Percentiles rank a stretch among this genome's conserved stretches.
Evolutionary conservation across 1,140 invertebrate genomes (phyloP).

Genomic region (Berghia stephanieae): DNA sequence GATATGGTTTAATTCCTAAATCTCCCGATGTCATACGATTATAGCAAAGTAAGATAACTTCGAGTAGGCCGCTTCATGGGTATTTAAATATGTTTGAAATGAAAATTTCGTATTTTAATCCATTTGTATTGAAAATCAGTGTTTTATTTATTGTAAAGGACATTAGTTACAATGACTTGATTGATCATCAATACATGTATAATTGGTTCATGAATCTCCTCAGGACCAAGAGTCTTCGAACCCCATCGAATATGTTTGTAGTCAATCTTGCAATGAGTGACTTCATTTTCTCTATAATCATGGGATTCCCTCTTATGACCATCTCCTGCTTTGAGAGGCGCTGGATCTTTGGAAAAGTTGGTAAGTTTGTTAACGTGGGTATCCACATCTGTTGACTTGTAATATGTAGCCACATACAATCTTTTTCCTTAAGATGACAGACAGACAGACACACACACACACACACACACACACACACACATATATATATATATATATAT

Average conservation of each 20-base stretch:
- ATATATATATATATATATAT: background rate
- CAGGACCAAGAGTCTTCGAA: constrained; percentile 80
- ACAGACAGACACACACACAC: background rate
- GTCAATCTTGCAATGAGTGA: constrained; percentile 87
- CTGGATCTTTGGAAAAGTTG: constrained; percentile 61
- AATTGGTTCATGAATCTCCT: constrained; percentile 46
- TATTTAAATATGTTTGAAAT: background rate
- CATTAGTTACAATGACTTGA: too few relatives aligned
- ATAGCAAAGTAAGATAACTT: background rate
- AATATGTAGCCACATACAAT: background rate
- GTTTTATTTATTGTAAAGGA: too few relatives aligned
- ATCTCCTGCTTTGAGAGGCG: constrained; percentile 56
- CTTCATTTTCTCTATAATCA: constrained; percentile 59
- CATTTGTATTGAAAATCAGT: too few relatives aligned
- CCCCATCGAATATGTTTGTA: constrained; percentile 90
- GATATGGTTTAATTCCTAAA: too few relatives aligned
- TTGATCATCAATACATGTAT: background rate
- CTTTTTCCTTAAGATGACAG: background rate
- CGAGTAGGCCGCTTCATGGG: background rate
- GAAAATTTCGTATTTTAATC: background rate
- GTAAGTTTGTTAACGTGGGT: constrained; percentile 38
- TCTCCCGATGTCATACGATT: too few relatives aligned
- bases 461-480: background rate
- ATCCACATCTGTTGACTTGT: background rate
- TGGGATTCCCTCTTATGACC: constrained; percentile 63